phyloP scores from a whole-genome alignment of 2,888 invertebrate genomes.

The Napeogenes inachia region DNA sequence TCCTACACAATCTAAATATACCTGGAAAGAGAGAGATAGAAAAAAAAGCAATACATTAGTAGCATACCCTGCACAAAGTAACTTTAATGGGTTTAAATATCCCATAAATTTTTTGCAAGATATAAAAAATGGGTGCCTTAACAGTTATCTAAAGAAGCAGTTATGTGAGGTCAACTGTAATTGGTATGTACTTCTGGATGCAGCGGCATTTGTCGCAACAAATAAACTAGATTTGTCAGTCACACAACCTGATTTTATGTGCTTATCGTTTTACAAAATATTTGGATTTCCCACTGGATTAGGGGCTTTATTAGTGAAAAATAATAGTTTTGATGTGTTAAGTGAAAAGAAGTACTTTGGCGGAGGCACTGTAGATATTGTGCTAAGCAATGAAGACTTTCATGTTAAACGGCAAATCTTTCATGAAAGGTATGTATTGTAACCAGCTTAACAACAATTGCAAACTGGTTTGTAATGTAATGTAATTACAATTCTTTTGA shows the following conservation, averaged over 20 bases:
- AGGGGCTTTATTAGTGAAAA: slow-evolving; percentile 90
- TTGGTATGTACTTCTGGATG: slow-evolving; percentile 90
- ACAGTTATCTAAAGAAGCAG: slow-evolving; percentile 55
- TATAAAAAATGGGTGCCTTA: slow-evolving; percentile 79
- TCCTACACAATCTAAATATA: slow-evolving; percentile 23
- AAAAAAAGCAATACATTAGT: slow-evolving; percentile 78
- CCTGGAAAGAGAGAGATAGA: slow-evolving; percentile 34
- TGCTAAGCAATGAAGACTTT: slow-evolving; percentile 83
- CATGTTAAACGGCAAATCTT: slow-evolving; percentile 83
- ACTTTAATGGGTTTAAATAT: slow-evolving; percentile 95
- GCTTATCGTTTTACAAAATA: slow-evolving; percentile 97
- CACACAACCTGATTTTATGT: slow-evolving; percentile 91
- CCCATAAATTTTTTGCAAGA: slow-evolving; percentile 84
- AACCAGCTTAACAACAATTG: background rate
- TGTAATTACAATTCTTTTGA: background rate
- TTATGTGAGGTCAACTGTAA: slow-evolving; percentile 62
- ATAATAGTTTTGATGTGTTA: slow-evolving; percentile 78
- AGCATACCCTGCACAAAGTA: slow-evolving; percentile 94
- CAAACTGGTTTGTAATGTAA: background rate
- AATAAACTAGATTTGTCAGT: slow-evolving; percentile 84
- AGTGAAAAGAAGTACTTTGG: slow-evolving; percentile 88
- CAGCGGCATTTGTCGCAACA: slow-evolving; percentile 88
- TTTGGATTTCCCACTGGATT: slow-evolving; percentile 97
- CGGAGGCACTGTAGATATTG: slow-evolving; percentile 94
- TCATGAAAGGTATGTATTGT: slow-evolving; percentile 81